Conservation (phyloP, 2,888 invertebrate genomes). For the Eupeodes latifasciatus region DNA sequence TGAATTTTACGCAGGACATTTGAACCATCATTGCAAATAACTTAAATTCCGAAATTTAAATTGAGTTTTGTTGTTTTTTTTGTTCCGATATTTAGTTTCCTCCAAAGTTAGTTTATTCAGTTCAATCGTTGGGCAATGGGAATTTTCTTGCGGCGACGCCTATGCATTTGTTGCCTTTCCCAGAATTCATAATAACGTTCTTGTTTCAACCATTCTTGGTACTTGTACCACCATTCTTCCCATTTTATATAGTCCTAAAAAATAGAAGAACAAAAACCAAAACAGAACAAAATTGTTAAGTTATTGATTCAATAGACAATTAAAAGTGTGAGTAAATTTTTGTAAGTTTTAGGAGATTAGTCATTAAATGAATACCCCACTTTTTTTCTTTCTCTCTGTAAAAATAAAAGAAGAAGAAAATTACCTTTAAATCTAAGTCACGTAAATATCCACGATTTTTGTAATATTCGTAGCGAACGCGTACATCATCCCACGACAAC, state of each 20-base stretch:
- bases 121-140: conserved; percentile 84
- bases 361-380: no score
- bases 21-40: background rate
- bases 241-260: conserved; percentile 93
- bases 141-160: conserved; percentile 84
- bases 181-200: conserved; percentile 84
- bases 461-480: conserved; percentile 94
- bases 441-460: conserved; percentile 93
- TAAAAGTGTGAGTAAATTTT: background rate
- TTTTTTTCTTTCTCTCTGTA: no score
- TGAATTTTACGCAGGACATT: conserved; percentile 10
- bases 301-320: background rate
- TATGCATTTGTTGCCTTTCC: conserved; percentile 83
- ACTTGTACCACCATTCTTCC: conserved; percentile 97
- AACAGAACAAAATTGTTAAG: background rate
- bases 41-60: conserved; percentile 1
- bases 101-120: conserved; percentile 73
- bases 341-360: background rate
- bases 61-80: background rate
- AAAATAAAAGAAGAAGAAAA: no score
- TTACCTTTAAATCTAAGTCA: conserved; percentile 85
- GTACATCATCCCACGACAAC: conserved; percentile 94
- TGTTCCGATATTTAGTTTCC: conserved; percentile 9
- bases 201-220: conserved; percentile 94
- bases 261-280: background rate